Base-by-base conservation (phyloP, 2,888 invertebrate species). In the Gortyna flavago region DNA sequence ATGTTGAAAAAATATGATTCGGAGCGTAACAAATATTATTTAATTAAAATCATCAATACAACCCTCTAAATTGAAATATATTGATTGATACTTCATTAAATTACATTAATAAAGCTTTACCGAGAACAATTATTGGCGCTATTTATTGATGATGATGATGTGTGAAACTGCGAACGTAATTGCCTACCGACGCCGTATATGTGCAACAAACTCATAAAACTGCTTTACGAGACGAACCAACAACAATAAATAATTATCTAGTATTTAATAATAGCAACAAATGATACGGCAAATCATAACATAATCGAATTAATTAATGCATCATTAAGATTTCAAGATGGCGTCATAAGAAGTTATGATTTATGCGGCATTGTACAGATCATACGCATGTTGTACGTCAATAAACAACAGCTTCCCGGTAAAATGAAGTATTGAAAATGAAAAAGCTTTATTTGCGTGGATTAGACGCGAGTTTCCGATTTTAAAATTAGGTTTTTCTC, bases 221-320 rank as follows among this genome's bases (percentile, higher is more conserved):
- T 70, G 75, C 75, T 80, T 74, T 67, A 84, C 81, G 75, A 73
- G 69, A 76, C 64, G 75, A 66, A 70, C 65, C 75, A 57, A 57
- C 81, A 68, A 73, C 81, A 78, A 87, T 83, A 76, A 71, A 81
- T 88, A 88, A 85, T 85, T 82, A 83, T 80, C 81, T 75, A 61
- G 77, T 81, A 83, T 81, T 87, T 85, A 79, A 87, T 85, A 81
- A 79, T 85, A 85, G 72, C 59, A 68, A 67, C 83, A 80, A 84
- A 77, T 79, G 68, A 87, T 80, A 81, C 69, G 68, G 79, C 73
- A 84, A 79, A 77, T 85, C 66, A 75, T 64, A 66, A 59, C 65
- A 62, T 64, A 71, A 73, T 80, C 84, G 62, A 74, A 69, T 80
- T 86, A 79, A 84, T 84, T 76, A 84, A 68, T 66, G 68, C 68